Conservation (phyloP, 2,797 vertebrate species). For the Falco naumanni region DNA sequence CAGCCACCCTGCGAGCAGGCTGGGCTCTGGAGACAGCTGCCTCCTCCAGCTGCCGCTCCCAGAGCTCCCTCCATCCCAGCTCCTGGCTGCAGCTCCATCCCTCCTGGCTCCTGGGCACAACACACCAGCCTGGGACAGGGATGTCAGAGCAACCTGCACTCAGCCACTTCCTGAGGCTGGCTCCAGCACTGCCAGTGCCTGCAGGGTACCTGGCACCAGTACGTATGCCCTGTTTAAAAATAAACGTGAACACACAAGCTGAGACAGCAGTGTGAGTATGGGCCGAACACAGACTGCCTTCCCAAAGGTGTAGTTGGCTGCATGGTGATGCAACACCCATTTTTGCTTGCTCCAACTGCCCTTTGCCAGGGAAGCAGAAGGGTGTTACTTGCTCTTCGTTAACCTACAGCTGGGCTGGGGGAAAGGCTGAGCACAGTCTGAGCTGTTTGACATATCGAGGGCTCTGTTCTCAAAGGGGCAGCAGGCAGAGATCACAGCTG, state of each 20-base stretch:
- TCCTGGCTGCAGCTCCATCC: background rate
- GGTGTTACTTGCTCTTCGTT: background rate
- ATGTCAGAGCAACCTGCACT: no score
- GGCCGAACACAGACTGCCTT: background rate
- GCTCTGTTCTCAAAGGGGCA: background rate
- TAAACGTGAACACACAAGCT: rapidly evolving
- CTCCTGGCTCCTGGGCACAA: background rate
- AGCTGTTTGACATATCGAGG: background rate
- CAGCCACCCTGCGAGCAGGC: background rate
- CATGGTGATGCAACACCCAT: background rate
- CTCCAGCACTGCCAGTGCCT: background rate
- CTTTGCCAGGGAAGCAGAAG: background rate
- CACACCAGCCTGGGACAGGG: background rate
- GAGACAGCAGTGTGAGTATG: rapidly evolving
- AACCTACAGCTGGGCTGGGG: background rate
- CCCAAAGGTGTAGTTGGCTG: rapidly evolving
- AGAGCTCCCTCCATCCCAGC: background rate
- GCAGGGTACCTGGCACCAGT: background rate
- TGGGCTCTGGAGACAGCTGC: background rate
- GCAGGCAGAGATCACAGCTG: background rate
- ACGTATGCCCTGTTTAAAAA: rapidly evolving
- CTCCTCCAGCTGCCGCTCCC: background rate
- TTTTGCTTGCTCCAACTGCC: background rate
- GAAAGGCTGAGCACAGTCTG: background rate
- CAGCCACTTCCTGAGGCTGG: rapidly evolving